phyloP scores from a whole-genome alignment of 2,113 vertebrate species.

The Syrrhaptes paradoxus region DNA sequence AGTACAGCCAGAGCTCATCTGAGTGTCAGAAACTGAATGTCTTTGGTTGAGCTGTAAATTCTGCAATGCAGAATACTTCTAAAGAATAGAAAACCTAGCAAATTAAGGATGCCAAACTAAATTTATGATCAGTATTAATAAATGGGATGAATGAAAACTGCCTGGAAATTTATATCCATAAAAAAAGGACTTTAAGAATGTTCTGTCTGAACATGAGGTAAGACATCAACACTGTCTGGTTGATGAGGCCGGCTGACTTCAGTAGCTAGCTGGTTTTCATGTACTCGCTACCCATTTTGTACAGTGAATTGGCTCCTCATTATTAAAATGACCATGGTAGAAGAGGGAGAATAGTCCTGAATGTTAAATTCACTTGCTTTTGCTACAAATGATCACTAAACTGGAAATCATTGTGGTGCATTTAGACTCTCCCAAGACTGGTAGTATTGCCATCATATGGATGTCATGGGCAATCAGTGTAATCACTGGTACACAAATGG shows the following conservation, averaged over 20 bases:
- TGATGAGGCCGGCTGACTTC: background rate
- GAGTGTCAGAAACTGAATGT: conserved; percentile 11
- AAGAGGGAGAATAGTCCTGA: background rate
- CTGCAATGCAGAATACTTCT: background rate
- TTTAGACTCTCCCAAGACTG: background rate
- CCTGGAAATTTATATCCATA: background rate
- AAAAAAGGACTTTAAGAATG: background rate
- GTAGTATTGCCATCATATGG: background rate
- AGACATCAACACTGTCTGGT: background rate
- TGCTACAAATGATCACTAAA: background rate
- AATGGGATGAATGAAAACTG: background rate
- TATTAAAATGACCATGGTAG: background rate
- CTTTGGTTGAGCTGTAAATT: conserved; percentile 23
- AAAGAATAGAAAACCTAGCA: background rate
- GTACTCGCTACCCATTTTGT: background rate
- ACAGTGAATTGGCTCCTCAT: background rate
- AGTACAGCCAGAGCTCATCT: conserved; percentile 22
- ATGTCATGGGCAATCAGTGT: conserved; percentile 27
- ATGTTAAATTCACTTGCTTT: background rate
- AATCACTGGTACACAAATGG: background rate
- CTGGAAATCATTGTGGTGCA: background rate
- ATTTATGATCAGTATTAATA: background rate
- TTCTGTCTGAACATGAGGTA: background rate
- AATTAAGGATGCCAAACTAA: background rate
- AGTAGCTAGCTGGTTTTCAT: background rate